Base-by-base conservation (phyloP, 2,797 vertebrate genomes). In the Pipistrellus nathusii region DNA sequence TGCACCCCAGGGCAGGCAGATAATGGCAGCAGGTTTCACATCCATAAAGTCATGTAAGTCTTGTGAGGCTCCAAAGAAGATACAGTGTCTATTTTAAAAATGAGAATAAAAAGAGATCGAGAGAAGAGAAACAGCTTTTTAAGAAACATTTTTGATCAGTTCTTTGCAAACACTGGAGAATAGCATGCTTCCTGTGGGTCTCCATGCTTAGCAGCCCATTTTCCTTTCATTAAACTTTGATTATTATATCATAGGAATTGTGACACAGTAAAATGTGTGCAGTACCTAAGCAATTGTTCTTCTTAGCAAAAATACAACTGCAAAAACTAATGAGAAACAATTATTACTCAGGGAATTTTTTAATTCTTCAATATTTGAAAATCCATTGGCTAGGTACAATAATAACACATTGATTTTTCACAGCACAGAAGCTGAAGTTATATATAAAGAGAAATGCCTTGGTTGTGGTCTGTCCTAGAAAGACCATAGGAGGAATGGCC, bases 131-230 rank as follows among this genome's bases (percentile, higher is more conserved):
- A 68, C 2, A 55, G 35, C 7, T 73, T 78, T 95, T 59, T 30
- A 35, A 57, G 80, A 48, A 21, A 53, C 38, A 30, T 38, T 91
- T 96, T 90, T 93, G 57, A 91, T 91, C 51, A 46, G 5, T 73
- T 77, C 30, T 86, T 77, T 75, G n/a, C 44, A 92, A 90, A 94
- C 73, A 84, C 21, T 62, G n/a, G 66, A 93, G n/a, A 62, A 73
- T 30, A 72, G 10, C 48, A 30, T 82, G 48, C 73, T 84, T 87
- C 82, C 57, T 82, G 21, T 90, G 32, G 25, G 8, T 87, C 83
- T 90, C 27, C 55, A 87, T 30, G 53, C 21, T 78, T 94, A 82
- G 51, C 21, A 1, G 4, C 55, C 66, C 83, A 71, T 20, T 89
- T 93, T 75, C 6, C 18, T 91, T 71, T 77, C 17, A 8, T 69